Evolutionary conservation across 35 echinoderm and acorn worm species (phyloP).

Genomic region (Ophiothrix spiculata): DNA sequence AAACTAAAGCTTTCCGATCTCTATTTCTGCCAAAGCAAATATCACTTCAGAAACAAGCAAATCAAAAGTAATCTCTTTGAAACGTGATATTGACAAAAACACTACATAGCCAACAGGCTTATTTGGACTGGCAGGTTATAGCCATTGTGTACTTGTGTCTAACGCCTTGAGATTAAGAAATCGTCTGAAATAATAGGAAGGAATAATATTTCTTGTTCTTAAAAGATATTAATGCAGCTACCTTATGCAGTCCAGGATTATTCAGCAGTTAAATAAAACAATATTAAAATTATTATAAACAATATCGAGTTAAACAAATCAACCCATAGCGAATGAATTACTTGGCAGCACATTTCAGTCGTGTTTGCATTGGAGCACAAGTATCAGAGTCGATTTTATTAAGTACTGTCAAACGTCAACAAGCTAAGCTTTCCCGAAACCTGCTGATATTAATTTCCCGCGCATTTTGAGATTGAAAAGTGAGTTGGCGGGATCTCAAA

Average conservation of each 20-base stretch:
- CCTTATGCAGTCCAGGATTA: no score
- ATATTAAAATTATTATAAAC: no score
- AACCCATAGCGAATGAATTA: no score
- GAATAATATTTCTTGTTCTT: no score
- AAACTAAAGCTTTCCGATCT: not conserved
- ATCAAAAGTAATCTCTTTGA: not conserved
- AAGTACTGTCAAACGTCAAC: not conserved
- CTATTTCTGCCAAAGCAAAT: not conserved
- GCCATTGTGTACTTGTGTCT: no score
- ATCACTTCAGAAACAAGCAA: not conserved
- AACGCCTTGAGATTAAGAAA: no score
- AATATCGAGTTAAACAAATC: no score
- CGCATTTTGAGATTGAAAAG: not conserved
- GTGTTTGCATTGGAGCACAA: not conserved
- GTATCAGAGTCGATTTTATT: not conserved
- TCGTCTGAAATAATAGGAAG: no score
- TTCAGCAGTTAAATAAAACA: no score
- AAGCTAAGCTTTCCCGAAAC: not conserved
- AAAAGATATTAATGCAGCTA: no score
- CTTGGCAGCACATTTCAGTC: not conserved
- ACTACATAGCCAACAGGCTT: no score
- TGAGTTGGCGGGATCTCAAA: not conserved
- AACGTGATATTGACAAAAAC: not conserved
- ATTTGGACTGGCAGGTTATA: no score
- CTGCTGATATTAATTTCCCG: not conserved